Conservation (phyloP, 2,888 invertebrate species). For the Hylaea fasciaria region DNA sequence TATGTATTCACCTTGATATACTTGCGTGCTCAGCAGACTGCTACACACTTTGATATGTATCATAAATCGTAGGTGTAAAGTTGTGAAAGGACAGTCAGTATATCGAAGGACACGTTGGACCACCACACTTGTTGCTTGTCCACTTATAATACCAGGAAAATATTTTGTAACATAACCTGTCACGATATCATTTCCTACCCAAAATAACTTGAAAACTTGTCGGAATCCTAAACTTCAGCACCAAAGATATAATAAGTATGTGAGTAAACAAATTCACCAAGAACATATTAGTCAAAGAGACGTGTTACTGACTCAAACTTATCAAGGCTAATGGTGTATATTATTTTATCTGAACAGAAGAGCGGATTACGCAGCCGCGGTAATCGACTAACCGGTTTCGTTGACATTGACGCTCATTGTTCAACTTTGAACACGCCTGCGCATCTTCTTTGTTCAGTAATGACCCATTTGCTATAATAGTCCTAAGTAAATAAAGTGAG, state of each 20-base stretch:
- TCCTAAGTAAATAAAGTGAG: slow-evolving; percentile 12
- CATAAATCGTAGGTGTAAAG: slow-evolving; percentile 7
- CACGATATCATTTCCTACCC: background rate
- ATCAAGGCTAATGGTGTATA: slow-evolving; percentile 43
- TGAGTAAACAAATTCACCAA: slow-evolving; percentile 21
- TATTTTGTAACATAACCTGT: background rate
- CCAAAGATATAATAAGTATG: background rate
- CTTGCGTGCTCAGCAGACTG: slow-evolving; percentile 38
- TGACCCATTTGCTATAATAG: slow-evolving; percentile 17
- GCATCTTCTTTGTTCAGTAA: slow-evolving; percentile 39
- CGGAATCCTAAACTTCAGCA: background rate
- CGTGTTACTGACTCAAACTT: slow-evolving; percentile 38
- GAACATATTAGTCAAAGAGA: slow-evolving; percentile 32
- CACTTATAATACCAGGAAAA: background rate
- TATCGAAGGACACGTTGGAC: slow-evolving; percentile 23
- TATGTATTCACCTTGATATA: slow-evolving; percentile 55
- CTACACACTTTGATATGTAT: slow-evolving; percentile 17
- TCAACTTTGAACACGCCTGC: slow-evolving; percentile 26
- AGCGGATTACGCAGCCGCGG: slow-evolving; percentile 40
- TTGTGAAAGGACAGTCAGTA: slow-evolving; percentile 34
- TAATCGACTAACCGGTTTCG: slow-evolving; percentile 46
- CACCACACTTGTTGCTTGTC: slow-evolving; percentile 2
- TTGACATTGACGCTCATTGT: slow-evolving; percentile 47
- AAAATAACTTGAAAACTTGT: background rate
- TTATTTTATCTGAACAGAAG: slow-evolving; percentile 34